Conservation (phyloP, 1,140 invertebrate genomes). For the fruit fly (Drosophila melanogaster) region DNA sequence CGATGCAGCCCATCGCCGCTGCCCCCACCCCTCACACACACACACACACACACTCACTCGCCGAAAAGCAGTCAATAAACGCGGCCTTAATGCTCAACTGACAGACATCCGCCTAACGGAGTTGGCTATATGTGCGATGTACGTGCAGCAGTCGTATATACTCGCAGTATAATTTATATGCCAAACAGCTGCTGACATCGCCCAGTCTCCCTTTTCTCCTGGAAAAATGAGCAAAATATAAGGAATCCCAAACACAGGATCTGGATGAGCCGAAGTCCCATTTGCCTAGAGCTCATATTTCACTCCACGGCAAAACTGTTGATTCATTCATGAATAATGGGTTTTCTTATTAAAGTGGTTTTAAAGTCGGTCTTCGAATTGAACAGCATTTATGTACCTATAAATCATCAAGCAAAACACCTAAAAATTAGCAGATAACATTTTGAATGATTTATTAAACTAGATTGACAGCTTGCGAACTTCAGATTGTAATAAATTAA, state of each 20-base stretch:
- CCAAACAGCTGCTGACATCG: constrained; percentile 52
- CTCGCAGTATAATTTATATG: constrained; percentile 59
- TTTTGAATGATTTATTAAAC: not conserved
- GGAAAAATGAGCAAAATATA: constrained; percentile 1
- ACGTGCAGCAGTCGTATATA: constrained; percentile 30
- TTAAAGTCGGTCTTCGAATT: not conserved
- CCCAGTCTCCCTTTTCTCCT: constrained; percentile 23
- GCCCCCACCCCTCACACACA: not conserved
- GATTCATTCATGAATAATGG: constrained; percentile 37
- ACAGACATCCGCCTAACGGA: constrained; percentile 39
- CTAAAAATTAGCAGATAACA: not conserved
- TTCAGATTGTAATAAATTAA: not conserved
- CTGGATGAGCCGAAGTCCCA: constrained; percentile 31
- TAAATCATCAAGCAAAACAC: not conserved
- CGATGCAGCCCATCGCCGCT: constrained; percentile 29
- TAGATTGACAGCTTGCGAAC: not conserved
- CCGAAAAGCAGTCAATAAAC: constrained; percentile 62
- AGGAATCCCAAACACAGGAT: constrained; percentile 33
- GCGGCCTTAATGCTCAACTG: constrained; percentile 43
- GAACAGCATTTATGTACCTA: not conserved
- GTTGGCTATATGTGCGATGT: constrained; percentile 25
- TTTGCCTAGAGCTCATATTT: constrained; percentile 28
- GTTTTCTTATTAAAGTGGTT: constrained; percentile 15
- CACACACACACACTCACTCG: not conserved
- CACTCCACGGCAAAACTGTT: constrained; percentile 32